A percentile compares a stretch with the other conserved stretches of the same genome.
phyloP scores from a whole-genome alignment of 2,113 vertebrate species.

The Crocuta crocuta region DNA sequence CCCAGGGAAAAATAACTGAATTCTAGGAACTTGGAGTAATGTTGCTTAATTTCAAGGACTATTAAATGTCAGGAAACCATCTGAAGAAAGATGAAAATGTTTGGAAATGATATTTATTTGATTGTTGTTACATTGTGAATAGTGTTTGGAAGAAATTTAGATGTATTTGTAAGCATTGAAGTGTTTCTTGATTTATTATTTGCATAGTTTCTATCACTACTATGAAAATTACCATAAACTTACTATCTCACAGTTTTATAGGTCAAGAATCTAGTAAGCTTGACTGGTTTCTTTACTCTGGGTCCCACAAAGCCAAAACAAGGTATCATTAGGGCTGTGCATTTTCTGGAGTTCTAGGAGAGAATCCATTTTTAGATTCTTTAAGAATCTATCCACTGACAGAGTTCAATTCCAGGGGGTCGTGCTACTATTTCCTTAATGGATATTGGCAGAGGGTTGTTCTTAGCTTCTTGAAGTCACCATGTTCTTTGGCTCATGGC shows the following conservation, averaged over 20 bases:
- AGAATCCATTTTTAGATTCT: neutral
- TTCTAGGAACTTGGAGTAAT: slow-evolving; percentile 34
- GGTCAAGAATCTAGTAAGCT: neutral
- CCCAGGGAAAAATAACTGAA: slow-evolving; percentile 32
- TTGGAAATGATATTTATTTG: slow-evolving; percentile 20
- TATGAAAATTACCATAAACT: neutral
- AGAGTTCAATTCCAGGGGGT: neutral
- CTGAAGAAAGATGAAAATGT: slow-evolving; percentile 3
- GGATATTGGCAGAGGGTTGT: neutral
- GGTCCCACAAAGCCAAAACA: neutral
- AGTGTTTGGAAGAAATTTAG: slow-evolving; percentile 16
- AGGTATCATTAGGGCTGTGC: neutral
- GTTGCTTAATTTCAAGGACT: slow-evolving; percentile 52
- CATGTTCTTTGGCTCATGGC: neutral
- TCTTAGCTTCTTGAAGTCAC: neutral
- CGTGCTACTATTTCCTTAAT: neutral
- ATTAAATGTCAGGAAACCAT: slow-evolving; percentile 38
- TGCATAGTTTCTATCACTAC: neutral
- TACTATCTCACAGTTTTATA: neutral
- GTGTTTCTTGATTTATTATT: neutral
- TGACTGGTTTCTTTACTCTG: neutral
- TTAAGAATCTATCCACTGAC: neutral
- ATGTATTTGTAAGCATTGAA: neutral
- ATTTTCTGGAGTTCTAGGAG: neutral
- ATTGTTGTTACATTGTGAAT: slow-evolving; percentile 28